These are phyloP conservation scores for Phrynocephalus forsythii DNA, from an alignment of 2,797 vertebrate genomes.

Conservation along the genomic window DNA sequence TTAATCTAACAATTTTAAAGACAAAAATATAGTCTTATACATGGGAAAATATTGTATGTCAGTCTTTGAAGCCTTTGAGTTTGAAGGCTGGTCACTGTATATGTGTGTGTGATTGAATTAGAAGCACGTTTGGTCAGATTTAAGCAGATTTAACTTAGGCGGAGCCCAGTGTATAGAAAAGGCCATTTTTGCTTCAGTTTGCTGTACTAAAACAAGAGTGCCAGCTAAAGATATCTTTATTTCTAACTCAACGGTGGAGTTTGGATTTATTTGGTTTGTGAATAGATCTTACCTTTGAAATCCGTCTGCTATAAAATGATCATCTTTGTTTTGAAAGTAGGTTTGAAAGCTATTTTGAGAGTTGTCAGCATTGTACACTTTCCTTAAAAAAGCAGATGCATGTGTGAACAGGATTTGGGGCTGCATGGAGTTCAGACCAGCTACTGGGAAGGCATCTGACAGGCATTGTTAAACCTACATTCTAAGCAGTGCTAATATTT, in stretches of 20 bases:
- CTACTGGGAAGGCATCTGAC: background rate
- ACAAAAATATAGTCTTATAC: no score
- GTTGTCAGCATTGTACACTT: background rate
- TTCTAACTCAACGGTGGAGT: background rate
- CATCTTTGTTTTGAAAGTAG: slow-evolving; percentile 48
- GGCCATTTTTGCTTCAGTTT: slow-evolving; percentile 7
- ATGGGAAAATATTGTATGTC: background rate
- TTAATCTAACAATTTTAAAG: no score
- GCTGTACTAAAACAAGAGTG: background rate
- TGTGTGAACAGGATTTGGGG: background rate
- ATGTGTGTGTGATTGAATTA: background rate
- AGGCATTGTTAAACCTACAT: background rate
- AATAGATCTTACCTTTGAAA: slow-evolving; percentile 52
- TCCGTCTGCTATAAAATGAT: slow-evolving; percentile 55
- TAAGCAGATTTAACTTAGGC: background rate
- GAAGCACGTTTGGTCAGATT: background rate
- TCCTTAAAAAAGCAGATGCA: background rate
- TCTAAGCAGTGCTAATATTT: background rate
- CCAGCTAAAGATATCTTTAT: slow-evolving; percentile 15
- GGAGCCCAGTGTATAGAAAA: background rate
- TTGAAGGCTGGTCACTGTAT: background rate
- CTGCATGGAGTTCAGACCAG: background rate
- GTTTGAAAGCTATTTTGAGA: slow-evolving; percentile 45
- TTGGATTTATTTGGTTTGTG: slow-evolving; percentile 58
- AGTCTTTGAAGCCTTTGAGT: background rate